phyloP scores from a whole-genome alignment of 2,888 invertebrate genomes.

The Phortica magna region DNA sequence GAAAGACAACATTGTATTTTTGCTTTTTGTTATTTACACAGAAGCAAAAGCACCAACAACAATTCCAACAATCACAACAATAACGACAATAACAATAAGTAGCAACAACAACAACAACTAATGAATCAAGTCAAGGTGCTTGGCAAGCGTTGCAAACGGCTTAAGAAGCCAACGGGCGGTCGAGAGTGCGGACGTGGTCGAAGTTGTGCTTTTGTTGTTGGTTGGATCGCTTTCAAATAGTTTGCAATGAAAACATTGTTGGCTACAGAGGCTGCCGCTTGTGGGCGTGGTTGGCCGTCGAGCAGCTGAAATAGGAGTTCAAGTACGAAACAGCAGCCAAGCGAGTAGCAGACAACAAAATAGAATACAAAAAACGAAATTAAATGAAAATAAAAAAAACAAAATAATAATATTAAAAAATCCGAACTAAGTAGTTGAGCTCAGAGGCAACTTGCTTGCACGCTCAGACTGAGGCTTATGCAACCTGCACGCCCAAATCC shows the following conservation, averaged over 20 bases:
- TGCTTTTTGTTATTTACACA: constrained; percentile 49
- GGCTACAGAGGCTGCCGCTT: not conserved
- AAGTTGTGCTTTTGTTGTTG: constrained; percentile 7
- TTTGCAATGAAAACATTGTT: constrained; percentile 22
- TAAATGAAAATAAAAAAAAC: constrained; percentile 1
- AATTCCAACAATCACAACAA: constrained; percentile 42
- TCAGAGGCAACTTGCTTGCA: not conserved
- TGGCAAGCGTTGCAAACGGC: not conserved
- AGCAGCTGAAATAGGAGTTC: constrained; percentile 5
- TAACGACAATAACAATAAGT: constrained; percentile 25
- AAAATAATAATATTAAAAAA: not conserved
- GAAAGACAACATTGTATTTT: constrained; percentile 54
- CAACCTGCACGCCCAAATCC: not conserved
- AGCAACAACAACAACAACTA: constrained; percentile 38
- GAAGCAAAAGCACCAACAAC: constrained; percentile 37
- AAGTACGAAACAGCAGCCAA: constrained; percentile 27
- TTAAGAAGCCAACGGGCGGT: not conserved
- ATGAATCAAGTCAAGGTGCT: constrained; percentile 29
- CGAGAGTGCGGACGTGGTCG: not conserved
- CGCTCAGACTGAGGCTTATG: not conserved
- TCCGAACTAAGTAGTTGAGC: not conserved
- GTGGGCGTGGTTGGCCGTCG: not conserved
- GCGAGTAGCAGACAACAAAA: not conserved
- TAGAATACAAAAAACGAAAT: not conserved
- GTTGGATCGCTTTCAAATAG: constrained; percentile 29